Percentiles rank a stretch among this genome's conserved stretches.
phyloP scores from a whole-genome alignment of 2,797 vertebrate genomes.

The Micromesistius poutassou region DNA sequence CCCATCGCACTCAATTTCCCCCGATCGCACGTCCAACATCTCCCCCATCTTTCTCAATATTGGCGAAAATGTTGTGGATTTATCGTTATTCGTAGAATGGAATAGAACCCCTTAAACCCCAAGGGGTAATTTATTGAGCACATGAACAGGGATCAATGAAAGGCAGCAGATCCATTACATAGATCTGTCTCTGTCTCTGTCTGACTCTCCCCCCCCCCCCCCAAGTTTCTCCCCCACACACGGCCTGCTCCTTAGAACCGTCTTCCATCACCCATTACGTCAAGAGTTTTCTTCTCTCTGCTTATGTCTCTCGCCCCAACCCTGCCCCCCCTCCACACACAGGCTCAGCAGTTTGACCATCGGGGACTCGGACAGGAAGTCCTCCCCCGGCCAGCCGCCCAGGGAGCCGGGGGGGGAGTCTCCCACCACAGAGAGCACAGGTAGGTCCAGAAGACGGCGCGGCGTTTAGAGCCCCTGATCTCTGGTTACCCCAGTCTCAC shows the following conservation, averaged over 20 bases:
- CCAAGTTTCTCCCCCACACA: not conserved
- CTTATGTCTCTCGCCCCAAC: not conserved
- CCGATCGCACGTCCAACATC: too few species aligned
- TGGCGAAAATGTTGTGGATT: too few species aligned
- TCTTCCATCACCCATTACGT: not conserved
- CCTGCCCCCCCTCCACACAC: constrained; percentile 12
- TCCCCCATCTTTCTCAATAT: too few species aligned
- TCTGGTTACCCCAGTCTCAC: too few species aligned
- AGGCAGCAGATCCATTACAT: too few species aligned
- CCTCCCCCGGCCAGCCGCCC: constrained; percentile 62
- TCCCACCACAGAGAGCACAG: constrained; percentile 54
- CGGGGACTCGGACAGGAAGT: constrained; percentile 74
- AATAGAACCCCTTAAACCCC: too few species aligned
- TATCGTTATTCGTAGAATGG: too few species aligned
- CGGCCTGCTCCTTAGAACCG: not conserved
- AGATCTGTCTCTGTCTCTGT: not conserved
- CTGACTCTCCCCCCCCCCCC: not conserved
- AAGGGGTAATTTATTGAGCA: too few species aligned
- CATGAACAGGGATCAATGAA: too few species aligned
- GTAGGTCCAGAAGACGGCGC: constrained; percentile 40
- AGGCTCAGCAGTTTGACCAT: constrained; percentile 79
- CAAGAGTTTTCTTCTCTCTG: not conserved
- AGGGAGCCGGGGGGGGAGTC: constrained; percentile 57
- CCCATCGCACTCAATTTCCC: too few species aligned
- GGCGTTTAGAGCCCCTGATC: too few species aligned